Percentiles rank a stretch among this genome's conserved stretches.
These are phyloP conservation scores for Mohoua ochrocephala DNA, from an alignment of 2,113 vertebrate genomes.

Conservation along the genomic window DNA sequence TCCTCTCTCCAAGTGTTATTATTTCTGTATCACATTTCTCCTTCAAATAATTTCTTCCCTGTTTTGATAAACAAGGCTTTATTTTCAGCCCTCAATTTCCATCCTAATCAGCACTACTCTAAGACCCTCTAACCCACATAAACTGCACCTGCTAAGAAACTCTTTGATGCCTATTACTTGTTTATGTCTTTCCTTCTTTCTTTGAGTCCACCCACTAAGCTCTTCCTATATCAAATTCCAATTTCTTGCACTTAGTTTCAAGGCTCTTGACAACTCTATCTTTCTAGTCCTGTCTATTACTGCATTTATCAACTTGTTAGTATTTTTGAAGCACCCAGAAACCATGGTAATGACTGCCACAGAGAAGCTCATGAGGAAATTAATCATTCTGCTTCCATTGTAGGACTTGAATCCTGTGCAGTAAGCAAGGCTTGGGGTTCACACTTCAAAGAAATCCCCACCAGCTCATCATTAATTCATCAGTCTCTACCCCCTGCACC, in stretches of 20 bases:
- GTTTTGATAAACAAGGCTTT: neutral
- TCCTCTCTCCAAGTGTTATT: neutral
- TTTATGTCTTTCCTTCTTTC: neutral
- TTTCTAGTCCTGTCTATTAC: neutral
- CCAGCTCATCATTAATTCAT: neutral
- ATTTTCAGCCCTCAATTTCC: neutral
- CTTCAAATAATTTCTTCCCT: neutral
- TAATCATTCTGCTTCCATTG: neutral
- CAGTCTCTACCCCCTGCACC: neutral
- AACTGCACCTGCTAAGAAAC: neutral
- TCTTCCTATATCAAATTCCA: neutral
- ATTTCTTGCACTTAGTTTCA: neutral
- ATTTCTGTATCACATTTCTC: neutral
- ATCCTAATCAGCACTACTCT: neutral
- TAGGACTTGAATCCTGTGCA: neutral
- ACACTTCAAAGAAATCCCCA: neutral
- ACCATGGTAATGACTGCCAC: neutral
- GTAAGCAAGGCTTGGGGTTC: neutral
- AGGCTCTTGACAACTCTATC: neutral
- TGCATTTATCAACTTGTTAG: neutral
- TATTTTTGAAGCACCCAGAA: conserved; percentile 10
- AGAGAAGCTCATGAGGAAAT: neutral
- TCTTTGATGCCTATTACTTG: neutral
- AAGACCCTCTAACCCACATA: neutral
- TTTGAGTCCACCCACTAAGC: neutral